Base-by-base conservation (phyloP, 1,140 invertebrate genomes). In the Zaprionus ornatus region DNA sequence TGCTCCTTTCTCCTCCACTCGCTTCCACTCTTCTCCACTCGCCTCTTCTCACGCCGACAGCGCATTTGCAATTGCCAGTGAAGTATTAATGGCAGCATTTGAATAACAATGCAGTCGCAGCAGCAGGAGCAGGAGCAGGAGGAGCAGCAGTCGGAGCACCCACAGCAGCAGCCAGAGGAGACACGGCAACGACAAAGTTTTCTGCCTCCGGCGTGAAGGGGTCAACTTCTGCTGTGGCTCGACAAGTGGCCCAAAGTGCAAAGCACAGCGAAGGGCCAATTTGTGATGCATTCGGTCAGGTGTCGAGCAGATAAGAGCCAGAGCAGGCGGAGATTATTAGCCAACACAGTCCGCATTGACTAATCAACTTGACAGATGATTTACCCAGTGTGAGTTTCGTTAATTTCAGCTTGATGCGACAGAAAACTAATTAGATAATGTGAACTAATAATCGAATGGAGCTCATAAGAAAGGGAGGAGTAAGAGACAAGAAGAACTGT, bases 1-100 rank as follows among this genome's bases (percentile, higher is more conserved):
- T 32, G 2, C 29, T 23, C 13, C 35, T 23, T 57, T 19, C 15
- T 23, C 6, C 50, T 32, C 57, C 32, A 29, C 29, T 32, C 29
- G 5, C 3, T 23, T 52, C 45, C 21, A 2, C 57, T 27, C 48
- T 21, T 0, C 48, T 19, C 48, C 19, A 1, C 29, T 35, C 35
- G 3, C 27, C 25, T 35, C 59, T 48, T 54, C 13, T 21, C 52
- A 42, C 48, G 40, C 52, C 56, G 25, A 48, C 50, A 48, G 42
- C 32, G 66, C 70, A 78, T 71, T 88, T 66, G 72, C 69, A 90
- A 90, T 90, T 90, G 85, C 79, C 67, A 76, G 79, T 72, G 85
- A 90, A 85, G 85, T 85, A 88, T 88, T 88, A 88, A 90, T 90
- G 81, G 76, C 73, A 72, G 86, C 81, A 90, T 90, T 90, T 90